A percentile compares a stretch with the other conserved stretches of the same genome.
Evolutionary conservation across 2,888 invertebrate species (phyloP).

Genomic region (Eucriotettix oculatus): DNA sequence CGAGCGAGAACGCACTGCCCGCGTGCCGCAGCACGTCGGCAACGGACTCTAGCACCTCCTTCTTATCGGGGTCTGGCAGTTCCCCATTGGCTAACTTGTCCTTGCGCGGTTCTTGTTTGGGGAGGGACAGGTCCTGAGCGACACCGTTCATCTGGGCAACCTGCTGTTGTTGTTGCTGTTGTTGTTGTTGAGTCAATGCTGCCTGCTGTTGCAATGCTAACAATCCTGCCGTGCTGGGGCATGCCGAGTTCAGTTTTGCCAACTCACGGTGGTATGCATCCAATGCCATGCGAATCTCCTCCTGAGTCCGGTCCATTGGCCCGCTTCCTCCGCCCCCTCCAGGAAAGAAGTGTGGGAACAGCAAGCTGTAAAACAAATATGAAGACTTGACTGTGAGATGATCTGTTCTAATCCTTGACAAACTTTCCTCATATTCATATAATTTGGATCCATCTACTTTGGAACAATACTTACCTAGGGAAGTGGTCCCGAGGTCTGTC

Average conservation of each 20-base stretch:
- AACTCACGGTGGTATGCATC: slow-evolving; percentile 89
- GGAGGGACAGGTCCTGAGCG: slow-evolving; percentile 72
- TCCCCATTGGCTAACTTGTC: slow-evolving; percentile 20
- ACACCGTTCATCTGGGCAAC: slow-evolving; percentile 36
- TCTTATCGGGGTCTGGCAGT: slow-evolving; percentile 10
- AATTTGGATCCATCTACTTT: too few relatives aligned
- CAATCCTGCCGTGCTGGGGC: slow-evolving; percentile 27
- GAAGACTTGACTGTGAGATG: too few relatives aligned
- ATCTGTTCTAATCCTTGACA: too few relatives aligned
- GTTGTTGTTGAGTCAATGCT: slow-evolving; percentile 9
- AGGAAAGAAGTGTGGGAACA: slow-evolving; percentile 68
- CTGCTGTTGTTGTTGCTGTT: slow-evolving; percentile 8
- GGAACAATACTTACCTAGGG: slow-evolving; percentile 43
- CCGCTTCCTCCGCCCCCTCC: slow-evolving; percentile 28
- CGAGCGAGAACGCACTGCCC: slow-evolving; percentile 73
- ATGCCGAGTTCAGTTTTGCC: slow-evolving; percentile 53
- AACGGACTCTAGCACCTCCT: slow-evolving; percentile 40
- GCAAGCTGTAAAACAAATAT: slow-evolving; percentile 26
- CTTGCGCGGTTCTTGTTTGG: slow-evolving; percentile 31
- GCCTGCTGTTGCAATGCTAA: slow-evolving; percentile 65
- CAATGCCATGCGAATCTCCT: slow-evolving; percentile 76
- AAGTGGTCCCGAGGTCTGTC: slow-evolving; percentile 63
- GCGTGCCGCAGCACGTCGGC: slow-evolving; percentile 60
- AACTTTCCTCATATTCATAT: too few relatives aligned
- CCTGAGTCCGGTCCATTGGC: slow-evolving; percentile 31